Evolutionary conservation across 2,797 vertebrate species (phyloP).

Genomic region (Catharus ustulatus): DNA sequence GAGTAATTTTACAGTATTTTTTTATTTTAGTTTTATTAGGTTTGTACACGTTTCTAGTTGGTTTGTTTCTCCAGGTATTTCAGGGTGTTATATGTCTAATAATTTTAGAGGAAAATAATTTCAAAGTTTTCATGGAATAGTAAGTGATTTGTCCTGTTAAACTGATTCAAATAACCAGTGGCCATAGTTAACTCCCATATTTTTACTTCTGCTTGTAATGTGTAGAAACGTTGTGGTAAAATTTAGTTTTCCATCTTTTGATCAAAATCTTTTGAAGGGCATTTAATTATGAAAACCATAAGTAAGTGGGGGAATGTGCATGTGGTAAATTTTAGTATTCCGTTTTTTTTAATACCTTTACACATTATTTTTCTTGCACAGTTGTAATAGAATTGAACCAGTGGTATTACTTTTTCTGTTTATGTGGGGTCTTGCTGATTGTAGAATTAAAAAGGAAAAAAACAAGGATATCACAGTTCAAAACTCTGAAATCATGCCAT

Average conservation of each 20-base stretch:
- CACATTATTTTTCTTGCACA: not conserved
- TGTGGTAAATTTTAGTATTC: not conserved
- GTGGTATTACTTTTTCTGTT: not conserved
- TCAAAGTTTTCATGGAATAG: not conserved
- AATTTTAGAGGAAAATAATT: not conserved
- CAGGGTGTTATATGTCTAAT: not conserved
- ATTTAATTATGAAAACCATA: not conserved
- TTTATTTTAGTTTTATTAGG: not conserved
- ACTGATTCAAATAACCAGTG: not conserved
- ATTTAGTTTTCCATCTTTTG: not conserved
- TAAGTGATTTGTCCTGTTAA: not conserved
- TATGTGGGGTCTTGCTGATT: not conserved
- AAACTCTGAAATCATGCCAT: not conserved
- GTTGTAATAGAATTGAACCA: not conserved
- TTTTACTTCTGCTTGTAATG: not conserved
- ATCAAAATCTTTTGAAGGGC: not conserved
- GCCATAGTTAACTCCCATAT: not conserved
- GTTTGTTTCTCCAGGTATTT: not conserved
- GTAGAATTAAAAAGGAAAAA: not conserved
- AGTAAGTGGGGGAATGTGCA: not conserved
- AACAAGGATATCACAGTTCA: not conserved
- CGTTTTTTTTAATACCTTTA: not conserved
- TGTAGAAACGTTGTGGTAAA: not conserved
- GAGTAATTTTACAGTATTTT: not conserved
- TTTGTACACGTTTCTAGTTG: not conserved